These are phyloP conservation scores for Amphipyra berbera DNA, from an alignment of 2,888 invertebrate species.

Conservation along the genomic window DNA sequence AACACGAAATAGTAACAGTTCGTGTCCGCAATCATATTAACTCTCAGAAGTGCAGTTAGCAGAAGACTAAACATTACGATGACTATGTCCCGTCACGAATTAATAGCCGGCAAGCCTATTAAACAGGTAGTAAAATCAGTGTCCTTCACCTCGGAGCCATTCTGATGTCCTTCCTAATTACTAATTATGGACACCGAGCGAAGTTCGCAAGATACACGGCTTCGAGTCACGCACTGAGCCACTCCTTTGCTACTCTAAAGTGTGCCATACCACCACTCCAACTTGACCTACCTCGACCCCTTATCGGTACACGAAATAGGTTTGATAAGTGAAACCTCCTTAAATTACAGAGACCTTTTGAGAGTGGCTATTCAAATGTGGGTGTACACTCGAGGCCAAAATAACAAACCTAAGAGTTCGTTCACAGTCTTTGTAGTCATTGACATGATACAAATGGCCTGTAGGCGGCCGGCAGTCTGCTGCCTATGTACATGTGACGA, in stretches of 20 bases:
- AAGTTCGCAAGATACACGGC: slow-evolving; percentile 73
- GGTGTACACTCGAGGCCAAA: slow-evolving; percentile 83
- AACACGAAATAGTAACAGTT: slow-evolving; percentile 1
- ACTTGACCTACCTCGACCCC: slow-evolving; percentile 49
- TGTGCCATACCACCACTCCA: slow-evolving; percentile 48
- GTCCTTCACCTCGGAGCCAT: slow-evolving; percentile 68
- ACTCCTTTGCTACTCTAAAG: slow-evolving; percentile 64
- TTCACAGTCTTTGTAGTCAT: slow-evolving; percentile 57
- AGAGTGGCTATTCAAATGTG: slow-evolving; percentile 67
- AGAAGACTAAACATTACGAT: slow-evolving; percentile 6
- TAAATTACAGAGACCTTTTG: slow-evolving; percentile 59
- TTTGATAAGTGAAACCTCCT: slow-evolving; percentile 30
- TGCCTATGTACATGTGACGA: slow-evolving; percentile 59
- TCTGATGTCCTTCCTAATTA: slow-evolving; percentile 68
- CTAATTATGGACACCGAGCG: slow-evolving; percentile 68
- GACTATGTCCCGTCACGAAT: slow-evolving; percentile 20
- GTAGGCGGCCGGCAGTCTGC: slow-evolving; percentile 71
- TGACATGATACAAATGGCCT: slow-evolving; percentile 53
- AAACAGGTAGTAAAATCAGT: slow-evolving; percentile 60
- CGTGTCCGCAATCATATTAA: background rate
- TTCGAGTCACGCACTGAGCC: slow-evolving; percentile 73
- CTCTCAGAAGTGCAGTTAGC: slow-evolving; percentile 9
- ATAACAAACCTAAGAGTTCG: slow-evolving; percentile 63
- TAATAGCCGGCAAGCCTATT: slow-evolving; percentile 48
- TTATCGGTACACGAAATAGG: slow-evolving; percentile 28